Evolutionary conservation across 1,140 invertebrate genomes (phyloP).

Genomic region (Aphelenchoides fujianensis): DNA sequence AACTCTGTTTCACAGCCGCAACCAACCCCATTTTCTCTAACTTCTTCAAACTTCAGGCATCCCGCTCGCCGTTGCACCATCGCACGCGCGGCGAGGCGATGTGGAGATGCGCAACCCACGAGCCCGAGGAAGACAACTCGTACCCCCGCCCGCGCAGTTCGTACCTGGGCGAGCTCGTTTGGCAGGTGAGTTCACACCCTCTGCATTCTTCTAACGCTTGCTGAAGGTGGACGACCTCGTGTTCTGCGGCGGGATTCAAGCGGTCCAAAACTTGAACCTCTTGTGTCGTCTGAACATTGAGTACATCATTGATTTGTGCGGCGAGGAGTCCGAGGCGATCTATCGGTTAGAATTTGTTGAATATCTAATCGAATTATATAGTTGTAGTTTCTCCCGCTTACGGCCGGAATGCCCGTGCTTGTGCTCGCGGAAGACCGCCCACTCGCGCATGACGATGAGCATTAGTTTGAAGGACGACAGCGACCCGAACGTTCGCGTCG

Average conservation of each 20-base stretch:
- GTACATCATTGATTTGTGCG: conserved; percentile 50
- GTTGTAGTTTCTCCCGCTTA: conserved; percentile 25
- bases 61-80: not conserved
- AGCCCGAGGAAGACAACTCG: conserved; percentile 18
- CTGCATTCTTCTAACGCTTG: conserved; percentile 9
- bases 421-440: conserved; percentile 43
- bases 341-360: conserved; percentile 21
- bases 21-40: not conserved
- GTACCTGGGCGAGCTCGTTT: conserved; percentile 45
- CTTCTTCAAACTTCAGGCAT: conserved; percentile 4
- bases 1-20: not conserved
- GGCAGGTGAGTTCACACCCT: conserved; percentile 34
- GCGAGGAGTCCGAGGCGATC: conserved; percentile 39
- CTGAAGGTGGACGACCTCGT: conserved; percentile 43
- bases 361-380: not conserved
- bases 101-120: conserved; percentile 25
- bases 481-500: conserved; percentile 19
- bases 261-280: conserved; percentile 43
- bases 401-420: conserved; percentile 45
- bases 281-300: conserved; percentile 48
- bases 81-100: not conserved
- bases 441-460: conserved; percentile 49
- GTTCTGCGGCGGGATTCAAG: conserved; percentile 48
- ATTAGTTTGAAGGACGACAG: conserved; percentile 34
- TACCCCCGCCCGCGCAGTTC: conserved; percentile 30